Conservation (phyloP, 2,888 invertebrate genomes). For the Yponomeuta plumbellus region DNA sequence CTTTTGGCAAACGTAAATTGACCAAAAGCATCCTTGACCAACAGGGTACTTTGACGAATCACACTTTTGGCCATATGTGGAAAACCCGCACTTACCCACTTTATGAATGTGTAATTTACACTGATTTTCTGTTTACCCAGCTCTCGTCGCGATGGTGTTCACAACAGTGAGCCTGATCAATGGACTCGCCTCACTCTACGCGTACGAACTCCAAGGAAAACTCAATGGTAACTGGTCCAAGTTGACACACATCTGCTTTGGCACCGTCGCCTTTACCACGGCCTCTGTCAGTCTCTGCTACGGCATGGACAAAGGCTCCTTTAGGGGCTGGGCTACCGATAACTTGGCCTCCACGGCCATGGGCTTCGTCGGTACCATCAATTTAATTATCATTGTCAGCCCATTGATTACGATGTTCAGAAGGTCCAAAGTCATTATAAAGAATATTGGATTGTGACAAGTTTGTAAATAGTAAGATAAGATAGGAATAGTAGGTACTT, state of each 20-base stretch:
- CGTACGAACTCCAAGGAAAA: constrained; percentile 36
- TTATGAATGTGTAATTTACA: neutral
- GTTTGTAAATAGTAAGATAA: neutral
- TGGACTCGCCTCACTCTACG: constrained; percentile 47
- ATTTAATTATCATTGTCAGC: constrained; percentile 39
- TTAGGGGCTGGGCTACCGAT: constrained; percentile 35
- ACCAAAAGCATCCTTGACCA: too few relatives aligned
- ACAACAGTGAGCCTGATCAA: constrained; percentile 48
- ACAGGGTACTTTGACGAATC: too few relatives aligned
- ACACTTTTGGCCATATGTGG: too few relatives aligned
- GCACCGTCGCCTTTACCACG: constrained; percentile 37
- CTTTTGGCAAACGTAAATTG: too few relatives aligned
- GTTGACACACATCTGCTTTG: constrained; percentile 42
- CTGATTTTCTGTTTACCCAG: constrained; percentile 29
- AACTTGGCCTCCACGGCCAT: constrained; percentile 36
- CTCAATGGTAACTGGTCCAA: constrained; percentile 36
- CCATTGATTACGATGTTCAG: constrained; percentile 39
- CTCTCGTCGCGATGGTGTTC: constrained; percentile 48
- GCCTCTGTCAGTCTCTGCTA: constrained; percentile 42
- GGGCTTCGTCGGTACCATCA: constrained; percentile 33
- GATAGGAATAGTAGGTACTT: neutral
- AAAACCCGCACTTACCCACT: too few relatives aligned
- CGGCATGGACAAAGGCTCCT: constrained; percentile 42
- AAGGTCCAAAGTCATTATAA: constrained; percentile 25
- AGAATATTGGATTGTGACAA: constrained; percentile 5